Evolutionary conservation across 2,113 vertebrate species (phyloP).

Genomic region (Puntigrus tetrazona): DNA sequence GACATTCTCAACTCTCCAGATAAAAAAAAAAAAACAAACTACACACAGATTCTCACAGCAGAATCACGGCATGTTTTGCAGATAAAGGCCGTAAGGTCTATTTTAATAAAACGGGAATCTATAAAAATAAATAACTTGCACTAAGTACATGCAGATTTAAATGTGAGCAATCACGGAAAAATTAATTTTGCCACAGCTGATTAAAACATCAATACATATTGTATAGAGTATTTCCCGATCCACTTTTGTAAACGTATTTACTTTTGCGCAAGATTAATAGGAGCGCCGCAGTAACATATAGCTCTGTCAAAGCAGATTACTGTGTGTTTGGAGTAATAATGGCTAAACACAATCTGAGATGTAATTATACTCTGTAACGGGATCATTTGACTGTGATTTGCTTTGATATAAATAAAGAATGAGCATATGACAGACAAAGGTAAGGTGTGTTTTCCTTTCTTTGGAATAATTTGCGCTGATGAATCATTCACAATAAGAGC

Average conservation of each 20-base stretch:
- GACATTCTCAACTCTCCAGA: background rate
- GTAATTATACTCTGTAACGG: constrained; percentile 94
- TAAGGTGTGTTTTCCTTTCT: constrained; percentile 8
- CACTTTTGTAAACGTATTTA: constrained; percentile 99
- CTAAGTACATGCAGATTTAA: constrained; percentile 99
- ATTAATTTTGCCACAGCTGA: constrained; percentile 99
- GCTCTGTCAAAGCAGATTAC: constrained; percentile 97
- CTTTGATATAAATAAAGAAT: constrained; percentile 84
- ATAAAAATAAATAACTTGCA: constrained; percentile 98
- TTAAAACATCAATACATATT: constrained; percentile 99
- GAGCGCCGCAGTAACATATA: constrained; percentile 98
- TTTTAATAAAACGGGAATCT: constrained; percentile 96
- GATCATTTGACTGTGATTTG: constrained; percentile 92
- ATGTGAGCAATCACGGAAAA: constrained; percentile 99
- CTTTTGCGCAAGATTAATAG: constrained; percentile 99
- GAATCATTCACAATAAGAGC: constrained; percentile 11
- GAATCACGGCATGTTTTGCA: background rate
- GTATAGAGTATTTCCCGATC: constrained; percentile 98
- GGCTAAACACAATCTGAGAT: constrained; percentile 96
- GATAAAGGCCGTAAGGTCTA: constrained; percentile 84
- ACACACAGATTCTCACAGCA: constrained; percentile 80
- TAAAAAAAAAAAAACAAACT: background rate
- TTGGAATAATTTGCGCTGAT: constrained; percentile 2
- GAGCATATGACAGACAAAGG: constrained; percentile 69
- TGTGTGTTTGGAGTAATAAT: constrained; percentile 97